Evolutionary conservation across 2,113 vertebrate species (phyloP).

Genomic region (Hylia prasina): DNA sequence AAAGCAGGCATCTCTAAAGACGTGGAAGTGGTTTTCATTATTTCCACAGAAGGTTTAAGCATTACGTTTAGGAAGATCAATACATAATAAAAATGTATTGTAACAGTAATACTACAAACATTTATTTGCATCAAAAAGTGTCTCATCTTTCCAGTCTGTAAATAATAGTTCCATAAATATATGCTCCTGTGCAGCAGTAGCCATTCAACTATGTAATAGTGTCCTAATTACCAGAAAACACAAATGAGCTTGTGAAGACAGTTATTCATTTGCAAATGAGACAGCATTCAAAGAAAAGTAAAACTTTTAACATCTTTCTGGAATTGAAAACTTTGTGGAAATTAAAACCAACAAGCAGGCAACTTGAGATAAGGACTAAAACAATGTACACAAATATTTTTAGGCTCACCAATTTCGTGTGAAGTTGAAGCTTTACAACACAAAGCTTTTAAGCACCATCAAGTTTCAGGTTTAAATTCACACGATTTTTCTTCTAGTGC

Average conservation of each 20-base stretch:
- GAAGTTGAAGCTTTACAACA: neutral
- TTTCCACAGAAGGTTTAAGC: neutral
- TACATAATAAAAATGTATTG: neutral
- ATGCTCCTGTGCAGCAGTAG: neutral
- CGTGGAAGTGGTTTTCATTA: neutral
- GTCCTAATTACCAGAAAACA: constrained; percentile 34
- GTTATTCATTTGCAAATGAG: constrained; percentile 29
- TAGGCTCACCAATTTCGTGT: neutral
- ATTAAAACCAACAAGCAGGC: neutral
- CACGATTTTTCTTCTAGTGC: neutral
- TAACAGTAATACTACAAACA: neutral
- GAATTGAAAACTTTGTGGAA: neutral
- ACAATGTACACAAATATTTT: neutral
- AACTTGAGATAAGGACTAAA: neutral
- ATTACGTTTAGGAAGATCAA: neutral
- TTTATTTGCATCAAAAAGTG: neutral
- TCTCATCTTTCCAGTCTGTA: neutral
- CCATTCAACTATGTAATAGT: constrained; percentile 31
- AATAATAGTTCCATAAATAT: neutral
- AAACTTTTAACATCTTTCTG: constrained; percentile 9
- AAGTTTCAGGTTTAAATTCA: neutral
- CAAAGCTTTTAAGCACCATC: neutral
- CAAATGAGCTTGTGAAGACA: constrained; percentile 25
- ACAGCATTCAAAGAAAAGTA: neutral
- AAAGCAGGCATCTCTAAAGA: neutral